Base-by-base conservation (phyloP, 2,797 vertebrate species). In the Corythornis leucogaster region DNA sequence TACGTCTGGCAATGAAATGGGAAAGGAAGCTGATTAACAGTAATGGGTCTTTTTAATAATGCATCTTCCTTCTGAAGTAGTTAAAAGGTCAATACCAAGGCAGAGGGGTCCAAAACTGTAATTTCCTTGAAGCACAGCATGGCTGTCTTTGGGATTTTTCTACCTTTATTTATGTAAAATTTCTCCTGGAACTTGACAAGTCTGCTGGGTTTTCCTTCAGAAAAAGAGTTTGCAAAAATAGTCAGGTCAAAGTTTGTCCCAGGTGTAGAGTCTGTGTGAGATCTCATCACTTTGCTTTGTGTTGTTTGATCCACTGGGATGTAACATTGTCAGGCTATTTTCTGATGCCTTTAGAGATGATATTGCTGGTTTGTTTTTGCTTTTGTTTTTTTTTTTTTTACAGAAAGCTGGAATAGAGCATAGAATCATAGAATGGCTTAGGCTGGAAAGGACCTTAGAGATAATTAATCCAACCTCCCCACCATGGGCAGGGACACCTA, bases 21-120 rank as follows among this genome's bases (percentile, higher is more conserved):
- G 77, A 70, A 92, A 94, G 91, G 93, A 94, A 93, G 92, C 93
- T 96, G 93, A 96, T 96, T 96, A 96, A 94, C 94, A 87, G 90
- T 96, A 95, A 96, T 94, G 84, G 90, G 84, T 48, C 94, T 94
- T 94, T 94, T 95, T 63, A 94, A 94, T 96, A 95, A 94, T 93
- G 94, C 67, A 90, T 93, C 95, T 89, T 95, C 90, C 89, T 92
- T 76, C 63, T 91, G 79, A 90, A 90, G 90, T 69, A 94, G 93
- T 90, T 92, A 94, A 70, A 89, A 94, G 90, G 94, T 96, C 94
- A 95, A 58, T 85, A 70, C 45, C 67, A 67, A 93, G 53, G 74
- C 63, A 94, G 89, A 73, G 12, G 15, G 26, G 80, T 63, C 89
- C 45, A 50, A 91, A 92, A 40, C 67, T 85, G 46, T 53, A 57